Conservation (phyloP, 2,888 invertebrate genomes). For the Drosophila colorata region DNA sequence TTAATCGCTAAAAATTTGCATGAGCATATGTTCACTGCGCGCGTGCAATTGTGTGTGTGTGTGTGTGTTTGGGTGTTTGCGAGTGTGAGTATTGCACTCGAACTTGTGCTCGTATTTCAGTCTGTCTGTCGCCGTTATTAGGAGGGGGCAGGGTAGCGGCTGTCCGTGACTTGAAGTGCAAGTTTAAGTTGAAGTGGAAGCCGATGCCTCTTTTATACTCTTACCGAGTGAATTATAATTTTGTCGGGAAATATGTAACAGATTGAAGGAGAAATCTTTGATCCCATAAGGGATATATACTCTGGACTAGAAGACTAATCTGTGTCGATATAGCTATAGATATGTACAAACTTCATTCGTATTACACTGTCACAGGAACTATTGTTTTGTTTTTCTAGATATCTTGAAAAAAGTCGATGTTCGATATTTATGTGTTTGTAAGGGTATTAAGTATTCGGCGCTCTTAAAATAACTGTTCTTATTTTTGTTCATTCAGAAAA, state of each 20-base stretch:
- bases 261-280: neutral
- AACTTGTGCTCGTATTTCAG: constrained; percentile 72
- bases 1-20: constrained; percentile 82
- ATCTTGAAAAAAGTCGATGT: no score
- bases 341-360: no score
- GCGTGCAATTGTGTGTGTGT: constrained; percentile 1
- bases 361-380: no score
- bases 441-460: constrained; percentile 1
- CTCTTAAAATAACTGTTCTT: neutral
- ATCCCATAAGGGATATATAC: no score
- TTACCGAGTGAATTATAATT: neutral
- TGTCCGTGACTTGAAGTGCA: constrained; percentile 59
- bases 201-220: constrained; percentile 34
- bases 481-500: constrained; percentile 56
- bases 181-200: constrained; percentile 51
- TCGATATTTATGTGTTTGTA: neutral
- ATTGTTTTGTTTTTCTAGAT: no score
- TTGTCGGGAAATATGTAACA: neutral
- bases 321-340: no score
- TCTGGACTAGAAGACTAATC: neutral
- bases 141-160: neutral
- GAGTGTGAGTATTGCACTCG: constrained; percentile 48
- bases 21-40: constrained; percentile 46
- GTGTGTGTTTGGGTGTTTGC: constrained; percentile 8
- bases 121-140: constrained; percentile 57